Conservation (phyloP, 1,140 invertebrate species). For the Meteorus sp. region DNA sequence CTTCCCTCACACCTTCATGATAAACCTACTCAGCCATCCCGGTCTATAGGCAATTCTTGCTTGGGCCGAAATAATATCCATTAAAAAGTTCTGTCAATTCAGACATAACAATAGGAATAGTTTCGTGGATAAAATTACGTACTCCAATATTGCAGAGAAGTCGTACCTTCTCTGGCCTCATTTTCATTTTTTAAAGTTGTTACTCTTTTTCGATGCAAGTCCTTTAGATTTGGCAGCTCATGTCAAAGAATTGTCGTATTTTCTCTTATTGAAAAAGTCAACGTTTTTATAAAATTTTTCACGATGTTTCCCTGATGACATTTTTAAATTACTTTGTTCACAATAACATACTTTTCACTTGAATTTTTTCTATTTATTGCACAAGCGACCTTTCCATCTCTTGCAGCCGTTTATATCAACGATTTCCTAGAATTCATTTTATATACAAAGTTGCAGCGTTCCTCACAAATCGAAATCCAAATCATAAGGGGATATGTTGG, state of each 20-base stretch:
- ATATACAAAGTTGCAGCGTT: no score
- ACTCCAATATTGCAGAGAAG: slow-evolving; percentile 21
- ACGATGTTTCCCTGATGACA: slow-evolving; percentile 13
- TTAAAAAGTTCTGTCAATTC: no score
- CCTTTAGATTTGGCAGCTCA: slow-evolving; percentile 21
- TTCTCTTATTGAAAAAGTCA: slow-evolving; percentile 14
- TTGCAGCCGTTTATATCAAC: no score
- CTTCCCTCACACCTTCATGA: no score
- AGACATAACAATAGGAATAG: slow-evolving; percentile 16
- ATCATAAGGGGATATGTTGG: no score
- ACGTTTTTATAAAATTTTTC: slow-evolving; percentile 6
- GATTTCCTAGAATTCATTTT: no score
- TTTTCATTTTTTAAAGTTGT: slow-evolving; percentile 25
- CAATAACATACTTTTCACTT: slow-evolving; percentile 5
- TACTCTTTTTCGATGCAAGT: slow-evolving; percentile 26
- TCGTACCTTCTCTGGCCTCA: slow-evolving; percentile 18
- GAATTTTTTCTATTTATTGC: slow-evolving; percentile 24
- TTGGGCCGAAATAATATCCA: no score
- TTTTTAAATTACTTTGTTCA: slow-evolving; percentile 7
- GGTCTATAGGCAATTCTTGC: no score
- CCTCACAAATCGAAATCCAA: no score
- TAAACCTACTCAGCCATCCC: no score
- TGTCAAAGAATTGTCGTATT: slow-evolving; percentile 20
- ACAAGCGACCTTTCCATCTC: slow-evolving; percentile 26
- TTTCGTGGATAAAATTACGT: slow-evolving; percentile 9